These are phyloP conservation scores for Tetrao urogallus DNA, from an alignment of 2,113 vertebrate species.

Conservation along the genomic window DNA sequence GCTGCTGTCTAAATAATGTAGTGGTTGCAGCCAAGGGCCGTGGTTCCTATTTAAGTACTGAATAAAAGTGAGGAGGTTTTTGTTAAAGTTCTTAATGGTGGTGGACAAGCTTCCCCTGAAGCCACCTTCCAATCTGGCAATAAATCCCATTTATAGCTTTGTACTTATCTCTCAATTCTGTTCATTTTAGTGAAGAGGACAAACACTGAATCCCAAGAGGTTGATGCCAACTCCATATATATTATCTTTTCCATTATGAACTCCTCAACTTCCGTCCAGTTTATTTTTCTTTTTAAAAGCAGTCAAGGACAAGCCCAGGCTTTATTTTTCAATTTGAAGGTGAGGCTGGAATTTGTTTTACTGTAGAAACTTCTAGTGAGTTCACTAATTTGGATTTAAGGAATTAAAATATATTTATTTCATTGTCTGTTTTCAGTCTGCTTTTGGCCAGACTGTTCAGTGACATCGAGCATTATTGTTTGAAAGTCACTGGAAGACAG, in stretches of 20 bases:
- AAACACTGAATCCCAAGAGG: not conserved
- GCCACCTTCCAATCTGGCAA: not conserved
- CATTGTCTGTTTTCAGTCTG: not conserved
- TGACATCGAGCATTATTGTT: not conserved
- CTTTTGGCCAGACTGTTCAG: not conserved
- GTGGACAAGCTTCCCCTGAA: not conserved
- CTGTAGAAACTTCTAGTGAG: not conserved
- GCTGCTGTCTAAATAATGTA: not conserved
- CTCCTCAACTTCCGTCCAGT: not conserved
- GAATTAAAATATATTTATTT: not conserved
- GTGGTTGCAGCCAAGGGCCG: accelerated
- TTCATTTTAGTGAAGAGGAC: not conserved
- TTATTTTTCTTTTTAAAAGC: not conserved
- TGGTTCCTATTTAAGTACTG: not conserved
- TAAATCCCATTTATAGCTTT: not conserved
- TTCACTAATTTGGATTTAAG: not conserved
- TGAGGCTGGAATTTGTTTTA: not conserved
- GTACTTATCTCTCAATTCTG: not conserved
- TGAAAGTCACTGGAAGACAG: not conserved
- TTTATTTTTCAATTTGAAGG: not conserved
- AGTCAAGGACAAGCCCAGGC: not conserved
- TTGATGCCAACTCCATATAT: not conserved
- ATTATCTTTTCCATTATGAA: not conserved
- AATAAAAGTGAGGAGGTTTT: not conserved
- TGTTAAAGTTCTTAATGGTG: not conserved